Base-by-base conservation (phyloP, 2,888 invertebrate species). In the Torymus tubicola region DNA sequence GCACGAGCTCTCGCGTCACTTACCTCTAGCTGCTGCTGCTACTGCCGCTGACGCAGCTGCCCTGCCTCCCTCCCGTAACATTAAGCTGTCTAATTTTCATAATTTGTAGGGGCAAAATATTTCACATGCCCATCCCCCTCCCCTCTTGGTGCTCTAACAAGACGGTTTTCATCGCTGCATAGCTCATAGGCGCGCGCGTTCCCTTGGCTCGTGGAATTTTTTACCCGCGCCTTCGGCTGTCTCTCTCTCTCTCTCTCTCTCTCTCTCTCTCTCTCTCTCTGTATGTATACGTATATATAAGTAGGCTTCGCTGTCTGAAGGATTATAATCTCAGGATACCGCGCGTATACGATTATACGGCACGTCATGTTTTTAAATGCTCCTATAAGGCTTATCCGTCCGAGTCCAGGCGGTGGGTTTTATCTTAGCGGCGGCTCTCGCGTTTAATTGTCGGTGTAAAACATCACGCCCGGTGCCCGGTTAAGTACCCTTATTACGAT, bases 51-150 rank as follows among this genome's bases (percentile, higher is more conserved):
- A 42, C 42, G 42, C 42, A 42, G 42, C 42, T 42, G 42, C 42
- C 14, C 42, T 21, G 24, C 64, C 60, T 2, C 60, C 60, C 18
- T n/a, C 63, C 13, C 16, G 55, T 18, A 64, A 73, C 78, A 73
- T 78, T 78, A 80, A 80, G 61, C 80, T 75, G 80, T 80, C 80
- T 80, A 80, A 80, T 80, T 80, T 80, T 80, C 74, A 74, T 75
- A 80, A 80, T 80, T 80, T 80, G 80, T 80, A 61, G 70, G 52
- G 21, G 31, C 80, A 42, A 74, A 80, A 80, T 80, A 80, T 75
- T 80, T 80, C 74, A 61, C 69, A 42, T 42, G 42, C 42, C 42
- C 8, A 5, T 8, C 8, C 42, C 42, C 31, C 31, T 0, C 31
- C 31, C 2, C 2, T 21, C 2, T 21, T 21, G 21, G 18, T 50